Percentiles rank a stretch among this genome's conserved stretches.
phyloP scores from a whole-genome alignment of 2,113 vertebrate genomes.

The Taxidea taxus region DNA sequence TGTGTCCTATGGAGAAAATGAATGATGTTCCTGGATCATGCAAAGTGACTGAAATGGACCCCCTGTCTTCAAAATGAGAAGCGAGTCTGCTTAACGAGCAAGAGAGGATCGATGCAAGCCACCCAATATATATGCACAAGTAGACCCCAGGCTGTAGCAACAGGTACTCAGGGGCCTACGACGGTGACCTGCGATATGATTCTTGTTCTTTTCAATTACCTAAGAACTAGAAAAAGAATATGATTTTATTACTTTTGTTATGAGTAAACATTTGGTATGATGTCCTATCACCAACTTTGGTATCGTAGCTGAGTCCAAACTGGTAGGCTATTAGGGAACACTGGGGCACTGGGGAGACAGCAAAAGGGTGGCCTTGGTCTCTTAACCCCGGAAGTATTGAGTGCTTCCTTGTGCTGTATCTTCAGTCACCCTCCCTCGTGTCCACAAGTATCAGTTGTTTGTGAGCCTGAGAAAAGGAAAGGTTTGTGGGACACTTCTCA shows the following conservation, averaged over 20 bases:
- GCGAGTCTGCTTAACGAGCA: not conserved
- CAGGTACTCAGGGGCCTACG: rapidly evolving
- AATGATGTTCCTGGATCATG: no score
- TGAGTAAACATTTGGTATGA: not conserved
- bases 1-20: not conserved
- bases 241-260: not conserved
- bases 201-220: not conserved
- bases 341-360: rapidly evolving
- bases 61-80: not conserved
- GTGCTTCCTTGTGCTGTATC: not conserved
- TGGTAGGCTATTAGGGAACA: rapidly evolving
- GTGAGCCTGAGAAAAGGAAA: not conserved
- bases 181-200: no score
- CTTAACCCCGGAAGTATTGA: rapidly evolving
- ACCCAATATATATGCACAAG: rapidly evolving
- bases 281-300: rapidly evolving
- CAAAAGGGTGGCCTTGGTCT: rapidly evolving
- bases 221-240: rapidly evolving
- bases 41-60: rapidly evolving
- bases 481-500: not conserved
- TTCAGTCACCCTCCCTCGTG: rapidly evolving
- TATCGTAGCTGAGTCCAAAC: rapidly evolving
- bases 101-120: rapidly evolving
- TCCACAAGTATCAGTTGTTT: not conserved
- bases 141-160: rapidly evolving